Conservation (phyloP, 2,797 vertebrate species). For the Myotis vivesi region DNA sequence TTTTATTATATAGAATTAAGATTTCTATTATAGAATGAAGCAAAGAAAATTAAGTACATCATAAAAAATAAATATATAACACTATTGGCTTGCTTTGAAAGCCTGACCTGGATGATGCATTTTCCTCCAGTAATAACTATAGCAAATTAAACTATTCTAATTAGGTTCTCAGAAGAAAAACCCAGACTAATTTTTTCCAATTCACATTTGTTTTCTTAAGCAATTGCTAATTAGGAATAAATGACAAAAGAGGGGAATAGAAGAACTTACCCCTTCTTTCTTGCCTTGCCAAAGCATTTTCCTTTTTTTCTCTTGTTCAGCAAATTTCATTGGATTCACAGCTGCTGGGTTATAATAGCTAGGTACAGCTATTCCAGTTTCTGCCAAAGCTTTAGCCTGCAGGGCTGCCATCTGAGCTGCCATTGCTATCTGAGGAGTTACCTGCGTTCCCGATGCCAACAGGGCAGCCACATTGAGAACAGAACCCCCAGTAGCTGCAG, state of each 20-base stretch:
- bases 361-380: constrained; percentile 98
- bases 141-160: neutral
- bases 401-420: constrained; percentile 99
- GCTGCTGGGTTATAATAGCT: constrained; percentile 99
- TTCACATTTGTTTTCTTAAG: neutral
- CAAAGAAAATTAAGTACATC: neutral
- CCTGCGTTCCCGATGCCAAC: constrained; percentile 96
- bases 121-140: neutral
- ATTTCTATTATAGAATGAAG: neutral
- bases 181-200: neutral
- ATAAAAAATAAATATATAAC: neutral
- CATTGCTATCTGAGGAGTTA: constrained; percentile 99
- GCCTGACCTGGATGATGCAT: neutral
- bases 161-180: neutral
- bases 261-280: constrained; percentile 93
- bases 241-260: neutral
- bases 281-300: constrained; percentile 99
- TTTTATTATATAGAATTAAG: neutral
- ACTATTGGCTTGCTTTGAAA: neutral
- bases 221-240: neutral
- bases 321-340: constrained; percentile 98
- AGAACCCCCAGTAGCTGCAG: constrained; percentile 88
- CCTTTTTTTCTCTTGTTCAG: constrained; percentile 98
- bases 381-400: constrained; percentile 96
- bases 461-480: constrained; percentile 96